These are phyloP conservation scores for Morelia viridis DNA, from an alignment of 2,797 vertebrate species.

Conservation along the genomic window DNA sequence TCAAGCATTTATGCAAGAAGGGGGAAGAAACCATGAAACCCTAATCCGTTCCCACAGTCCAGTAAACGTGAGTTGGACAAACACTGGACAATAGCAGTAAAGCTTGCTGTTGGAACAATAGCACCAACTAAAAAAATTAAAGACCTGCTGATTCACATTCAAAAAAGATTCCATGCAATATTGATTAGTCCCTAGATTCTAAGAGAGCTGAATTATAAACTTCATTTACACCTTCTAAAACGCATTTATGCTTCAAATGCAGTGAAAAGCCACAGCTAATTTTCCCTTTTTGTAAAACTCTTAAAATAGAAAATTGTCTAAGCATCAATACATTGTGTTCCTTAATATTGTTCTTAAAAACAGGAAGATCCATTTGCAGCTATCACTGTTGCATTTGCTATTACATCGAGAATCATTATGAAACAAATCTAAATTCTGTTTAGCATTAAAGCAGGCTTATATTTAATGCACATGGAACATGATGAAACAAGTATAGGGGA, in stretches of 20 bases:
- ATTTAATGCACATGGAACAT: neutral
- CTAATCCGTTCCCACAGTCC: slow-evolving; percentile 90
- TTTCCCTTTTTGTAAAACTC: slow-evolving; percentile 3
- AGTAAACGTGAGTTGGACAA: slow-evolving; percentile 76
- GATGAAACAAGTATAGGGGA: neutral
- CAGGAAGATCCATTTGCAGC: neutral
- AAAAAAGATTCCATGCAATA: slow-evolving; percentile 43
- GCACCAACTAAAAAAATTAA: slow-evolving; percentile 73
- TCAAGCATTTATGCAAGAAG: slow-evolving; percentile 81
- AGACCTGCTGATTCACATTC: slow-evolving; percentile 66
- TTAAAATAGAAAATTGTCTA: neutral
- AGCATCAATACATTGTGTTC: neutral
- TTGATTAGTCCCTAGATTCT: slow-evolving; percentile 46
- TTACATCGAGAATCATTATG: neutral
- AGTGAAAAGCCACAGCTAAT: neutral
- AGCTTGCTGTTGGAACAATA: slow-evolving; percentile 70
- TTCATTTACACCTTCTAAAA: slow-evolving; percentile 23
- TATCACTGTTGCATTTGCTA: neutral
- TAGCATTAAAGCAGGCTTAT: neutral
- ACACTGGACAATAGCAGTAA: slow-evolving; percentile 73
- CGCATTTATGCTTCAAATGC: neutral
- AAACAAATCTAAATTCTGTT: neutral
- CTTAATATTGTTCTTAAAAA: slow-evolving; percentile 27
- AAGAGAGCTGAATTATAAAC: slow-evolving; percentile 53
- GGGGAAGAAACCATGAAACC: slow-evolving; percentile 77